Evolutionary conservation across 2,888 invertebrate genomes (phyloP).

Genomic region (Pristionchus maxplancki): DNA sequence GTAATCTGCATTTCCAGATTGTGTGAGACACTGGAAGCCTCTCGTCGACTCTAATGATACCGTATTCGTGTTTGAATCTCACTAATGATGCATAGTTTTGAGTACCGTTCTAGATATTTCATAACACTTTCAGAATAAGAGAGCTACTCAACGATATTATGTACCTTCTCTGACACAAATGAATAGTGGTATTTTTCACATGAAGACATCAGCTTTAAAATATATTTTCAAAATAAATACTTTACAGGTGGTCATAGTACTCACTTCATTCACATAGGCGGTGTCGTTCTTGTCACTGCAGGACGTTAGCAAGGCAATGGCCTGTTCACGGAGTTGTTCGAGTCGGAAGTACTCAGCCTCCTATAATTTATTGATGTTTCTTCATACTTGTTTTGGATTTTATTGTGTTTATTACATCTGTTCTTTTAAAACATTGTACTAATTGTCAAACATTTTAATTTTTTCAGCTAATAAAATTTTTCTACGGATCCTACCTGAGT

Average conservation of each 20-base stretch:
- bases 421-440: too few species aligned
- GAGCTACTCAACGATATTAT: background rate
- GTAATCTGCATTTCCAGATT: background rate
- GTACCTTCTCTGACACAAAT: background rate
- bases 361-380: too few species aligned
- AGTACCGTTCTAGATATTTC: background rate
- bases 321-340: constrained; percentile 72
- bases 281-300: constrained; percentile 70
- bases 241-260: too few species aligned
- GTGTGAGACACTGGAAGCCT: background rate
- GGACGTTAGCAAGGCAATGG: constrained; percentile 71
- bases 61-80: background rate
- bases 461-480: too few species aligned
- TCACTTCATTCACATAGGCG: constrained; percentile 65
- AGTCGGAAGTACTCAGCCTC: constrained; percentile 73
- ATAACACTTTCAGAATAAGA: background rate
- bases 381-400: too few species aligned
- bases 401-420: too few species aligned
- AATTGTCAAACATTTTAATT: too few species aligned
- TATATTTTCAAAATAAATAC: too few species aligned
- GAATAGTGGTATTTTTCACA: too few species aligned
- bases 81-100: background rate
- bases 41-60: background rate
- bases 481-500: constrained; percentile 63
- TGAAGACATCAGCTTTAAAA: too few species aligned